Evolutionary conservation across 1,140 invertebrate species (phyloP), one percentile per base, ranked within the genome.

Genomic region (Drosophila pseudoananassae): DNA sequence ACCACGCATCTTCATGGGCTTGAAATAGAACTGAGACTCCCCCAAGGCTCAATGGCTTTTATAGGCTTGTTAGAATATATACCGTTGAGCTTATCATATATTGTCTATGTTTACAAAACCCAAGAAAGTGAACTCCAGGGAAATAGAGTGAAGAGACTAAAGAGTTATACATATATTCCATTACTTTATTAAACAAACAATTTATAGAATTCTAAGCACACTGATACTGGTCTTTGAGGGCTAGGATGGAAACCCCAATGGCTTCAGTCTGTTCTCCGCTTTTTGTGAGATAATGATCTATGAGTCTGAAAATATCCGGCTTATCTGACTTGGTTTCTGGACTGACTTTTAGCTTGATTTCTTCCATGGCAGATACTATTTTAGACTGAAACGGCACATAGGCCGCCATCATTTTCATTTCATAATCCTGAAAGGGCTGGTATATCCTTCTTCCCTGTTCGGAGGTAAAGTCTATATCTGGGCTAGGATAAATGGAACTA

Each of bases 351-450:
- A 0, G 1, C 0, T 3, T 0, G 17, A 60, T 1, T 0, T 61
- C 56, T 14, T n/a, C 43, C 2, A 8, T 17, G 12, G 57, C 43
- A 27, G 60, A 27, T 0, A 47, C 27, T 10, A 47, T 9, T 23
- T 61, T 64, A 17, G 9, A 36, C 5, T 27, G 43, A 12, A 64
- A 46, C 2, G 59, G 43, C 3, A 23, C 31, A 36, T 15, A 60
- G 3, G 17, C 29, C 4, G 31, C 33, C 60, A 29, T 47, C 10
- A 47, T 14, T 3, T 8, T 38, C 12, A 9, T 3, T 6, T 15
- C 23, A 4, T 33, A 61, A 20, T n/a, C 20, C n/a, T 10, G 4
- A 4, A 59, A 0, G 0, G 14, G 29, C 0, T 12, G 14, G 0
- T 9, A 6, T 33, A 14, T 17, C 17, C 12, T 27, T 33, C 0